Conservation (phyloP, 2,113 vertebrate species). For the Stegastes partitus region DNA sequence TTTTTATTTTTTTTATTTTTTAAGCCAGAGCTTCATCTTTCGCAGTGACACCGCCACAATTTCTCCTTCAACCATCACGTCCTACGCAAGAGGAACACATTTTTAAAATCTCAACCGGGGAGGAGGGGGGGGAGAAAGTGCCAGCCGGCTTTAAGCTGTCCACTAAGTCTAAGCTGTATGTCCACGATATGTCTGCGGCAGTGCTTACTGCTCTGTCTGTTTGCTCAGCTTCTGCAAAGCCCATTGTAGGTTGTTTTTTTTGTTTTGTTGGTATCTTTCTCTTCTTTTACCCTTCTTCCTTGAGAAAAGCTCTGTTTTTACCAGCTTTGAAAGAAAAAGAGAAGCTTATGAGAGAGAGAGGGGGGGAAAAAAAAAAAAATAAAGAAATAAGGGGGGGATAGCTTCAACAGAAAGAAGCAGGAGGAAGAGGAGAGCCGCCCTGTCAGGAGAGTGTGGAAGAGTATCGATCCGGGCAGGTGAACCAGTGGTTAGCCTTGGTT, state of each 20-base stretch:
- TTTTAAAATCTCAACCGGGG: constrained; percentile 30
- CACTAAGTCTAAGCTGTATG: constrained; percentile 74
- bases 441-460: constrained; percentile 52
- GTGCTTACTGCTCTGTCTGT: constrained; percentile 59
- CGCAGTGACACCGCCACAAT: constrained; percentile 31
- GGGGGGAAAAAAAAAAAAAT: too few relatives aligned
- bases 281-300: constrained; percentile 26
- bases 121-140: too few relatives aligned
- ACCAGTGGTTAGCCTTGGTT: constrained; percentile 62
- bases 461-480: constrained; percentile 78
- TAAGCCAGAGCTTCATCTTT: constrained; percentile 9
- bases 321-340: constrained; percentile 56
- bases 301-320: constrained; percentile 60
- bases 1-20: constrained; percentile 43
- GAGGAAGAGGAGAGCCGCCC: constrained; percentile 24
- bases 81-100: constrained; percentile 10
- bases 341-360: constrained; percentile 13
- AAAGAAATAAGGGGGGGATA: constrained; percentile 36
- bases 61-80: constrained; percentile 38
- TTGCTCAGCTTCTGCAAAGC: constrained; percentile 67
- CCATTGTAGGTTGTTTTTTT: constrained; percentile 37
- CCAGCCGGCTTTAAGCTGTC: constrained; percentile 60
- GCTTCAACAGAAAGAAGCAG: constrained; percentile 50
- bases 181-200: constrained; percentile 66
- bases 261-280: constrained; percentile 19